Evolutionary conservation across 2,113 vertebrate species (phyloP), one percentile per base, ranked within the genome.

Genomic region (Proteles cristata): DNA sequence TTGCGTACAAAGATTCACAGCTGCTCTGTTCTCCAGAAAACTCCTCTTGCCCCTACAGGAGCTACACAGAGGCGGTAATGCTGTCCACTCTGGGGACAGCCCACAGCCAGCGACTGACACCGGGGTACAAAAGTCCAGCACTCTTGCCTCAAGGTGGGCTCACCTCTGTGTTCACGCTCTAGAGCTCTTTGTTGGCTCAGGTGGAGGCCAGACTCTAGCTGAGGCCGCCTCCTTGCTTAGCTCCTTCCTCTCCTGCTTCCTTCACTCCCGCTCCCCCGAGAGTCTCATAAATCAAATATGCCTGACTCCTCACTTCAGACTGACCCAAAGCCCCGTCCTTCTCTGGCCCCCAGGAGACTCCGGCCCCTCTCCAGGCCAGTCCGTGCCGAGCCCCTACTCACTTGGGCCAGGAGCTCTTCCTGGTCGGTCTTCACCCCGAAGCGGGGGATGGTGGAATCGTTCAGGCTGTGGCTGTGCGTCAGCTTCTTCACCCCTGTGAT

Each of bases 401-500:
- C 99, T 98, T 99, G 99, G 94, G 99, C 99, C 96, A 99, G 98
- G 58, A 98, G 98, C 1, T 99, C 99, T 97, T 99, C 99, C 33
- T 99, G 99, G 86, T 99, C 99, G 0, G 99, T 99, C 98, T 99
- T 99, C 91, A 99, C 99, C 55, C 99, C 99, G 31, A 99, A 99
- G 81, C 99, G 99, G 81, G 99, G 99, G 97, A 99, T 91, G 93
- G 98, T 97, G 71, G 99, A 98, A 96, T 99, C 99, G 33, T 98
- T 99, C 96, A 99, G 98, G 98, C 99, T 99, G 97, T 99, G 99
- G 83, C 99, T 99, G 97, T 99, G 99, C 7, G 97, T 99, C 90
- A 99, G 98, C 95, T 99, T 99, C 98, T 99, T 99, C 95, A 99
- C 99, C 0, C 99, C 99, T 1, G 99, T 99, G 98, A 99, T 99